Base-by-base conservation (phyloP, 1,140 invertebrate genomes). In the Himalopsyche phryganea region DNA sequence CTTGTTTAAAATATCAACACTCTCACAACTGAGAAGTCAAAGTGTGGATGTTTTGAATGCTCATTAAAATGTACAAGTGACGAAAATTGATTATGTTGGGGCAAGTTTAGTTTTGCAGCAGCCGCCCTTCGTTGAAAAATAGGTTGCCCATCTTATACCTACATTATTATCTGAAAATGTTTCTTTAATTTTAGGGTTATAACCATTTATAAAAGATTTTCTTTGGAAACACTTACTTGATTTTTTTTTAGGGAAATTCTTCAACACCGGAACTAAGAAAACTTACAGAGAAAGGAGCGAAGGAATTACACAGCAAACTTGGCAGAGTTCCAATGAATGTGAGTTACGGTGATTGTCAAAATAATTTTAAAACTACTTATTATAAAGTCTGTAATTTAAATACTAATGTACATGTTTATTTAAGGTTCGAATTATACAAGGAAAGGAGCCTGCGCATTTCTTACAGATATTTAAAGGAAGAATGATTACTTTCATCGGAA, bases 381-480 rank as follows among this genome's bases (percentile, higher is more conserved):
- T 7, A 6, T 7, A 44, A 44, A 6, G 6, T 14, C 14, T 44
- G 41, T 6, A n/a, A 44, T 6, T 44, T 44, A 6, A 13, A 9
- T 9, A 44, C 41, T 7, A 35, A 35, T 40, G 4, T 40, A 6
- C 11, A 5, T 40, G n/a, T 40, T 15, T 2, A 15, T 81, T 88
- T 35, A 83, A 92, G 69, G 84, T 94, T 2, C 83, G 91, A 67
- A 85, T 95, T 2, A 85, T 88, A 17, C 90, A 96, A 77, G 89
- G 88, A 19, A 87, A 91, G 69, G 94, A 97, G 75, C 91, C 94
- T 5, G 83, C 91, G 1, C 90, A 96, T 69, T 92, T 98, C 68
- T 78, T 94, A 55, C 88, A 91, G 70, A 87, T 96, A 41, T 96
- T 96, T 72, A 86, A 87, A 67, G 93, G 94, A 38, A 89, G 87